Conservation (phyloP, 2,888 invertebrate species). For the Heliconius sara region DNA sequence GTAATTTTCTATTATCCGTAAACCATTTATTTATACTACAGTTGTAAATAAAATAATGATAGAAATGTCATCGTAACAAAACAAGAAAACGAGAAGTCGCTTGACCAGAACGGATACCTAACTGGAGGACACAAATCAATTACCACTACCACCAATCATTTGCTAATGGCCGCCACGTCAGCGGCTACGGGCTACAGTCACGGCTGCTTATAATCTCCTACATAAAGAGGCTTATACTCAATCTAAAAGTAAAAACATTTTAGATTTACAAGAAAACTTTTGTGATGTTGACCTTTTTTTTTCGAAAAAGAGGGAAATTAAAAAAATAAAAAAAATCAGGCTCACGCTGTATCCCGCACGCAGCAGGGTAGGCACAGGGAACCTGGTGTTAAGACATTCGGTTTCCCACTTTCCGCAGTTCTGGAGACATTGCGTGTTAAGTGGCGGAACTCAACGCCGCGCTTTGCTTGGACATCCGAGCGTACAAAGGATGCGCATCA, state of each 20-base stretch:
- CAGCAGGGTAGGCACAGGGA: too few relatives aligned
- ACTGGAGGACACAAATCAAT: conserved; percentile 55
- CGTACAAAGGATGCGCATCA: too few relatives aligned
- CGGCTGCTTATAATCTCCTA: conserved; percentile 55
- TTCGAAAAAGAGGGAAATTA: too few relatives aligned
- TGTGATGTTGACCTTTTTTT: too few relatives aligned
- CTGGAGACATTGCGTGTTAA: too few relatives aligned
- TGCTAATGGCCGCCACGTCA: conserved; percentile 56
- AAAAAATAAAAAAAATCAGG: too few relatives aligned
- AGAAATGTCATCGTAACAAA: conserved; percentile 41
- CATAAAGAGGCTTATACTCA: conserved; percentile 32
- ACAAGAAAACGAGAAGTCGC: conserved; percentile 44
- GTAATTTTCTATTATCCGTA: too few relatives aligned
- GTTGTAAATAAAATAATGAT: conserved; percentile 37
- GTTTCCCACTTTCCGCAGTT: too few relatives aligned
- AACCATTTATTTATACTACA: not conserved
- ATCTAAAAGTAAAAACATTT: not conserved
- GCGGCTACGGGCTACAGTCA: conserved; percentile 48
- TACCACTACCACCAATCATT: conserved; percentile 59
- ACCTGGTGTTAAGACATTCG: too few relatives aligned
- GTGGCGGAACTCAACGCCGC: too few relatives aligned
- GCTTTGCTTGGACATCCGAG: too few relatives aligned
- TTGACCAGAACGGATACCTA: conserved; percentile 42
- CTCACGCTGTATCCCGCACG: too few relatives aligned
- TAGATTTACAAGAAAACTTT: not conserved